Evolutionary conservation across 2,113 vertebrate genomes (phyloP), one percentile per base, ranked within the genome.

Genomic region (Theropithecus gelada): DNA sequence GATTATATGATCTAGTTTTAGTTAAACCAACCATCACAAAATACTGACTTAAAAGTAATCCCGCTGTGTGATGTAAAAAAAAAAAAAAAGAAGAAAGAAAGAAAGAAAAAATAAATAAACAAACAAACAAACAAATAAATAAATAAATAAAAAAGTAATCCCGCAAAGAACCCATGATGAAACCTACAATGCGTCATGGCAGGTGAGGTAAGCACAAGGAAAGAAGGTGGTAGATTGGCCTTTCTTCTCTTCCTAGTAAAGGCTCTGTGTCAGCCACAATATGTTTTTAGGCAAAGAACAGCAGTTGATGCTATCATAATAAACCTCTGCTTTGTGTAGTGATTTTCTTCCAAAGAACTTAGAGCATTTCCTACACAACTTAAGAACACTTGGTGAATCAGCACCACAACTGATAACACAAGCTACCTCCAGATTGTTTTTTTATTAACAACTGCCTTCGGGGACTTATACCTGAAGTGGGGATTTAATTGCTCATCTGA

Each of bases 281-380:
- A 5, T 45, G 88, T 95, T 94, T 97, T 94, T 68, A 68, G 66
- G 32, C 32, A 18, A 68, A 64, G 61, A 64, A 82, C 32, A 66
- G 50, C 38, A 80, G n/a, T 55, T 12, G 64, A 68, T 84, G 73
- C 25, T 70, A 57, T 23, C 45, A 92, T 89, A 68, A 93, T 25
- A 93, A 86, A 61, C 22, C 27, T 85, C 72, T 88, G 68, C 30
- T 82, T 91, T 92, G 35, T 55, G 40, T 55, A 40, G 3, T 2
- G 35, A 20, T 89, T 91, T 61, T 66, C 40, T 90, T 88, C 75
- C 45, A 78, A 78, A 86, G 76, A 90, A 93, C 70, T 84, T 78
- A 25, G 25, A 82, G 35, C n/a, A 7, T 64, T 85, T 61, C 66
- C 13, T 50, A 66, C 79, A n/a, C 38, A 38, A 57, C 55, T 61